phyloP scores from a whole-genome alignment of 1,140 invertebrate genomes.

The Zophobas morio region DNA sequence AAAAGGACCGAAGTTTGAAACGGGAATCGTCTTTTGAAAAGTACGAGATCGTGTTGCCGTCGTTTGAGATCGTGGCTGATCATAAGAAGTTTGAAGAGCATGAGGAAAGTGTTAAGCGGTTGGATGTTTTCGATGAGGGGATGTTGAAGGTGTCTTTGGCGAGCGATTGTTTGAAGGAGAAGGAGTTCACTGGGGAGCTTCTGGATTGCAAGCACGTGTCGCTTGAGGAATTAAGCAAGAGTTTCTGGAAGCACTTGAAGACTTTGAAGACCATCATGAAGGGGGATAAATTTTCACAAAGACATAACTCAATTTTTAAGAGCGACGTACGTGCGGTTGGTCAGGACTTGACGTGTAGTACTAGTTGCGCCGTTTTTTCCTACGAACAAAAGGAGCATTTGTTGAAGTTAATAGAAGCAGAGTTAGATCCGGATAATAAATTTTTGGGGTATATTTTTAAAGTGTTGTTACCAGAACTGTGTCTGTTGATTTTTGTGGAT shows the following conservation, averaged over 20 bases:
- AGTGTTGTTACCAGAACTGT: conserved; percentile 60
- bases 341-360: conserved; percentile 54
- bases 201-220: conserved; percentile 58
- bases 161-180: neutral
- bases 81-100: conserved; percentile 47
- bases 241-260: conserved; percentile 45
- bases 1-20: too few relatives aligned
- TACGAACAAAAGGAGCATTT: conserved; percentile 53
- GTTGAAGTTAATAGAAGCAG: conserved; percentile 44
- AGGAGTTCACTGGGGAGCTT: neutral
- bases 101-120: conserved; percentile 45
- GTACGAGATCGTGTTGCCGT: conserved; percentile 52
- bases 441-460: conserved; percentile 57
- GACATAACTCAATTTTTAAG: conserved; percentile 50
- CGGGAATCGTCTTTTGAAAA: conserved; percentile 49
- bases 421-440: conserved; percentile 53
- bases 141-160: neutral
- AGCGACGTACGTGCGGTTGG: neutral
- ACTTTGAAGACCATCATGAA: conserved; percentile 50
- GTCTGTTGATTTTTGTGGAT: conserved; percentile 59
- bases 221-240: conserved; percentile 42
- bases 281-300: conserved; percentile 46
- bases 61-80: conserved; percentile 51
- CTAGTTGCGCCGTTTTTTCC: conserved; percentile 55
- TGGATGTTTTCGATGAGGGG: conserved; percentile 23